Evolutionary conservation across 53 echinoderm and acorn worm species (phyloP).

Genomic region (Actinopyga echinites): DNA sequence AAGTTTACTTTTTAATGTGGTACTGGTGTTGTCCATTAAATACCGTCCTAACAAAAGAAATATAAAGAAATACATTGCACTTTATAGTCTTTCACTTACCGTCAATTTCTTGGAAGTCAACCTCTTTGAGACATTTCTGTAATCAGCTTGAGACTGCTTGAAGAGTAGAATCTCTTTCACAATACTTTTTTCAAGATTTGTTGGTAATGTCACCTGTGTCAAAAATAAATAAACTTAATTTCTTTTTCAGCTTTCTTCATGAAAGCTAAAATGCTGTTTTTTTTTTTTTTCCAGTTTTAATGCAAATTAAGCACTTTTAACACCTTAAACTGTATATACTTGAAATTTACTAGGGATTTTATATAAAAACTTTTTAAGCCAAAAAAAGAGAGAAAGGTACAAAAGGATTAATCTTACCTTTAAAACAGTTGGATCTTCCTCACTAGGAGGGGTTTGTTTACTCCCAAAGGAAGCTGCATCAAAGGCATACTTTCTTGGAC

Average conservation of each 20-base stretch:
- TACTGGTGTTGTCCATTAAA: too few species aligned
- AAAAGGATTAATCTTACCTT: conserved; percentile 22
- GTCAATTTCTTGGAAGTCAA: conserved; percentile 88
- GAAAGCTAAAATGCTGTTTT: not conserved
- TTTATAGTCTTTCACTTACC: conserved; percentile 44
- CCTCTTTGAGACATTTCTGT: conserved; percentile 70
- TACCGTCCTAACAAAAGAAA: too few species aligned
- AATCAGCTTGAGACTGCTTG: conserved; percentile 53
- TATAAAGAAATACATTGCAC: too few species aligned
- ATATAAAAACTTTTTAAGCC: not conserved
- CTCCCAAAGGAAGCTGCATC: conserved; percentile 54
- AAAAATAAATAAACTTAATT: not conserved
- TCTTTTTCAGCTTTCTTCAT: not conserved
- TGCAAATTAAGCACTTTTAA: not conserved
- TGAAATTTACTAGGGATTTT: not conserved
- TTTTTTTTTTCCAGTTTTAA: too few species aligned
- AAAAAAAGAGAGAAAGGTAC: not conserved
- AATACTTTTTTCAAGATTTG: conserved; percentile 66
- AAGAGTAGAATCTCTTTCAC: conserved; percentile 79
- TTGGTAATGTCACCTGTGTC: conserved; percentile 64
- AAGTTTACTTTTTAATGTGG: too few species aligned
- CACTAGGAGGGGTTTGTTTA: conserved; percentile 17
- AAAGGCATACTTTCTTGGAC: conserved; percentile 84
- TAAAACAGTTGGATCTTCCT: conserved; percentile 43
- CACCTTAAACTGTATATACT: not conserved